Evolutionary conservation across 2,888 invertebrate species (phyloP), one percentile per base, ranked within the genome.

Genomic region (Clanis bilineata): DNA sequence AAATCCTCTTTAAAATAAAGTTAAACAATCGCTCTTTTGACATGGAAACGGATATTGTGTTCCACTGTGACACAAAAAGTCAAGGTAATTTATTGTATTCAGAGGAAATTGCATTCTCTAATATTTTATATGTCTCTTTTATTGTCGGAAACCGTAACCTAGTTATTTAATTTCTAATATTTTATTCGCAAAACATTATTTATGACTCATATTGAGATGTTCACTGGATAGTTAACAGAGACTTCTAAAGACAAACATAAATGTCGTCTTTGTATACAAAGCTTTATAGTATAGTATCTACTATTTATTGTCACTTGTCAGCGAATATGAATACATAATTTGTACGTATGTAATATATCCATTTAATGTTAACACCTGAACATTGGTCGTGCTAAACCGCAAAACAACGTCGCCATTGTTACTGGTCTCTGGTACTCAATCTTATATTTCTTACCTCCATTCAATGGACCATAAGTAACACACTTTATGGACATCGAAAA

Each of bases 31-130:
- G 47, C 15, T 9, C 6, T 25, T 47, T 25, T 47, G 47, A 21
- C 58, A 56, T 61, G 58, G 58, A 66, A 70, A 69, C 77, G 77
- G 77, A 79, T 74, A 75, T 73, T 67, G 70, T 70, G 73, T 63
- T 70, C 70, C 62, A 62, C 57, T 56, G 57, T 60, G 61, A 59
- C 41, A 47, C 32, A 47, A 22, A 22, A 25, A 61, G 64, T 66
- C 66, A 67, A 67, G 64, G 66, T 64, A 62, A 64, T 64, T 64
- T 63, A 64, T 67, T 67, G 66, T 67, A 56, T 62, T 47, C 51
- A 28, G 51, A 51, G 58, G 60, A 60, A 60, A 51, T 60, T 56
- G 41, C 56, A 39, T 47, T 56, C 36, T 56, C 41, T 47, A 60
- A 60, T 56, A 59, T 55, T 32, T 32, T 45, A 39, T 18, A 55